Base-by-base conservation (phyloP, 2,113 vertebrate species). In the Epinephelus fuscoguttatus region DNA sequence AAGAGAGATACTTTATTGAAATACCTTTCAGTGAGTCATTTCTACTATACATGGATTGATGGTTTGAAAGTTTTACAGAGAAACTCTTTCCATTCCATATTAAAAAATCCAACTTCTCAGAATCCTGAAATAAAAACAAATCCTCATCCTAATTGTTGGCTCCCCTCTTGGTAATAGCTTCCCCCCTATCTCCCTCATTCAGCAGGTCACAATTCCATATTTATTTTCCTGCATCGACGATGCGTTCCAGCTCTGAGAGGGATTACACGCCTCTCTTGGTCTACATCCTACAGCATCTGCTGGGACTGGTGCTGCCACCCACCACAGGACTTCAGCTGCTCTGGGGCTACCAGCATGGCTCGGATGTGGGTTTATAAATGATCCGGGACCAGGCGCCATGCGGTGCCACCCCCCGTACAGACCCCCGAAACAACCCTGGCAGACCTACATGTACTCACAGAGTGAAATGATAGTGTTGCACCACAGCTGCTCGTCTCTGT, bases 331-430 rank as follows among this genome's bases (percentile, higher is more conserved):
- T 69, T 56, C 13, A 4, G 67, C 79, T 60, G 56, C 88, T 81
- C 82, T 59, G 45, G 91, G 87, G 81, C 76, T 90, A 95, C 94
- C 95, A 92, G 92, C 95, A 95, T 95, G 84, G 74, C 84, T 87
- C 71, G n/a, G 70, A 74, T 92, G 89, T 90, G 89, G 88, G 85
- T 85, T 86, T 49, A 67, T 82, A 94, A 94, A 94, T 94, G 92
- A 95, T 93, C 93, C 92, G 80, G 84, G 88, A 92, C 92, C 82
- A 88, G 94, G 92, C 90, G 91, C 94, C 94, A 91, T 45, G 78
- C 82, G 45, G 73, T 71, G 85, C 82, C 84, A 69, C 84, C 82
- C 84, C 57, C 45, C 1, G 47, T 67, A 84, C 62, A 68, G 68
- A 78, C 53, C 78, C 55, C 75, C 1, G 27, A 67, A 64, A 57